phyloP scores from a whole-genome alignment of 37 sponge, comb jelly and placozoan genomes.

The Crambe crambe region DNA sequence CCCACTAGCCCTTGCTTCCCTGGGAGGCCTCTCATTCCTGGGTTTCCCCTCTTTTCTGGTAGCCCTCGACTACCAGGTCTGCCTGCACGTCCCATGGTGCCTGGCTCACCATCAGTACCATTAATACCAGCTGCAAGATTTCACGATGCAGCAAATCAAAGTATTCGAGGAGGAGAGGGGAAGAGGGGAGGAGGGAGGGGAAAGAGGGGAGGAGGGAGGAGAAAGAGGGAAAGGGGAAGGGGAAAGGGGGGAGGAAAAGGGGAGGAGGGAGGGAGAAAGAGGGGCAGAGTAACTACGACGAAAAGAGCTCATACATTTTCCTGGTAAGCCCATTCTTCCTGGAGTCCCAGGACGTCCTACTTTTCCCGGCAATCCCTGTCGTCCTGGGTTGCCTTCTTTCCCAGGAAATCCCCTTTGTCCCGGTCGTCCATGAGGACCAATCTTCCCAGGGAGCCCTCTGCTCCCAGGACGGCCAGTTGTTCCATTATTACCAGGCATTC shows the following conservation, averaged over 20 bases:
- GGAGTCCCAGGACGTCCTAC: constrained; percentile 4
- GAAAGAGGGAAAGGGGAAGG: too few relatives aligned
- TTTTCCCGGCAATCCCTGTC: neutral
- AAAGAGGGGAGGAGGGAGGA: too few relatives aligned
- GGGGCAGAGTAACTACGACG: too few relatives aligned
- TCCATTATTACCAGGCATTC: neutral
- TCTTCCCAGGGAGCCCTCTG: neutral
- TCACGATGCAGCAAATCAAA: too few relatives aligned
- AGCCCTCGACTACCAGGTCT: neutral
- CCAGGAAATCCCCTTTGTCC: neutral
- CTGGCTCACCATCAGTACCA: constrained; percentile 4
- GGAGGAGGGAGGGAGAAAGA: too few relatives aligned
- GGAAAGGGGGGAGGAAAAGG: too few relatives aligned
- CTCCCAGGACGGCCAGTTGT: neutral
- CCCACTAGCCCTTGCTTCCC: neutral
- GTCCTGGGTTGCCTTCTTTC: neutral
- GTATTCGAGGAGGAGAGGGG: too few relatives aligned
- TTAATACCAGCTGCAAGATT: neutral
- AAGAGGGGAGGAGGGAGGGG: too few relatives aligned
- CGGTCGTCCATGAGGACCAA: neutral
- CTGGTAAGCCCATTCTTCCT: neutral
- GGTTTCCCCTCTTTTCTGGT: neutral
- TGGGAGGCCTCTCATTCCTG: neutral
- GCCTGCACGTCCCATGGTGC: constrained; percentile 10
- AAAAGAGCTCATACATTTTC: neutral